Percentiles rank a stretch among this genome's conserved stretches.
Conservation (phyloP, 2,113 vertebrate genomes). For the Psephotus haematonotus region DNA sequence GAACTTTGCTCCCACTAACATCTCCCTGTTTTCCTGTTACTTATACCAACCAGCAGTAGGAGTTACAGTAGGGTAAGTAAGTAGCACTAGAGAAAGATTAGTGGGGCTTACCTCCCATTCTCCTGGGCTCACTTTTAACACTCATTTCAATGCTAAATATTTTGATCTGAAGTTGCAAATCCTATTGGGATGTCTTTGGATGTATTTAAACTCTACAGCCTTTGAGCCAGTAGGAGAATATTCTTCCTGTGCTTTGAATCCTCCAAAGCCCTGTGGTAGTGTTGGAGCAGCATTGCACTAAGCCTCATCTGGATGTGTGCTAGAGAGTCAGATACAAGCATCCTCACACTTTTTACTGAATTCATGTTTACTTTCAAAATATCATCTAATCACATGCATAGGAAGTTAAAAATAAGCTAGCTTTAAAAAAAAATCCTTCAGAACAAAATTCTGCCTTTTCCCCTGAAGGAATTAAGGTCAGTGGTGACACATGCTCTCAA, state of each 20-base stretch:
- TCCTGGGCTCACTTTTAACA: background rate
- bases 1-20: background rate
- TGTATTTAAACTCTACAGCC: background rate
- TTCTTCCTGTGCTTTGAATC: background rate
- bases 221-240: background rate
- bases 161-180: background rate
- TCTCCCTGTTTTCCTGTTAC: background rate
- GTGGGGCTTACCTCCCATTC: background rate
- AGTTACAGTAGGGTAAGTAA: background rate
- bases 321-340: background rate
- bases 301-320: background rate
- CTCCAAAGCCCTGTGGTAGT: background rate
- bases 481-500: background rate
- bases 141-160: background rate
- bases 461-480: background rate
- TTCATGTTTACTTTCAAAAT: conserved; percentile 7
- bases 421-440: background rate
- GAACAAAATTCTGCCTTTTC: background rate
- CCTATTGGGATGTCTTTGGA: background rate
- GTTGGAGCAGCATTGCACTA: background rate
- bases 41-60: background rate
- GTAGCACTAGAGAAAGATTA: background rate
- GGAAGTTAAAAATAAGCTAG: background rate
- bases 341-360: background rate
- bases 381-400: background rate